Percentiles rank a stretch among this genome's conserved stretches.
phyloP scores from a whole-genome alignment of 2,888 invertebrate genomes.

The Agriopis leucophaearia region DNA sequence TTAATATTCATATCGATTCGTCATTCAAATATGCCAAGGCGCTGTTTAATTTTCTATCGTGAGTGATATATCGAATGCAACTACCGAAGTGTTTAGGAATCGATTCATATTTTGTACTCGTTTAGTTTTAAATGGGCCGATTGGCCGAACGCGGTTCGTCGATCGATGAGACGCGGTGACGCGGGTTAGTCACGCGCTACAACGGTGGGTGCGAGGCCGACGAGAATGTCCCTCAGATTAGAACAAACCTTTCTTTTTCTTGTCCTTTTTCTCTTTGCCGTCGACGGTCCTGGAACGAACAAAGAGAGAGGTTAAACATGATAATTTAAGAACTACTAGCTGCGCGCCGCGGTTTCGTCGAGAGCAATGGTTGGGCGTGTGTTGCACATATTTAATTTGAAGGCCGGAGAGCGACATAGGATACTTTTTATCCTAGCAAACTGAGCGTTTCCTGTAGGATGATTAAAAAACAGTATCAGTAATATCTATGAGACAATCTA shows the following conservation, averaged over 20 bases:
- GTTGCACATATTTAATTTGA: too few species aligned
- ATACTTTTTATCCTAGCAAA: too few species aligned
- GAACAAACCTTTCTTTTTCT: conserved; percentile 96
- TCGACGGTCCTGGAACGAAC: conserved; percentile 90
- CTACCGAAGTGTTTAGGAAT: conserved; percentile 48
- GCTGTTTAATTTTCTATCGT: conserved; percentile 31
- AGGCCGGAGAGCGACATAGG: too few species aligned
- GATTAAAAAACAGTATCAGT: too few species aligned
- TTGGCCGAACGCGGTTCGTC: conserved; percentile 44
- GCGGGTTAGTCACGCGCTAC: conserved; percentile 75
- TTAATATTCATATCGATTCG: conserved; percentile 26
- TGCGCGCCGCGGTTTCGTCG: too few species aligned
- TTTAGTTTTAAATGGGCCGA: conserved; percentile 39
- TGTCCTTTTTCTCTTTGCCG: conserved; percentile 95
- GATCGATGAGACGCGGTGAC: conserved; percentile 53
- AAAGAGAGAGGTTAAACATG: conserved; percentile 3
- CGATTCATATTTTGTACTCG: conserved; percentile 56
- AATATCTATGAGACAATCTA: too few species aligned
- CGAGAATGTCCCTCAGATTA: conserved; percentile 78
- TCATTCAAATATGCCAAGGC: conserved; percentile 31
- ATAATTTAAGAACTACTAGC: too few species aligned
- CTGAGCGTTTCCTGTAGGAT: too few species aligned
- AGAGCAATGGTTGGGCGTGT: too few species aligned
- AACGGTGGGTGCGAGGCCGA: conserved; percentile 78
- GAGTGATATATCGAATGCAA: conserved; percentile 40